Conservation (phyloP, 2,888 invertebrate species). For the Acronicta alni region DNA sequence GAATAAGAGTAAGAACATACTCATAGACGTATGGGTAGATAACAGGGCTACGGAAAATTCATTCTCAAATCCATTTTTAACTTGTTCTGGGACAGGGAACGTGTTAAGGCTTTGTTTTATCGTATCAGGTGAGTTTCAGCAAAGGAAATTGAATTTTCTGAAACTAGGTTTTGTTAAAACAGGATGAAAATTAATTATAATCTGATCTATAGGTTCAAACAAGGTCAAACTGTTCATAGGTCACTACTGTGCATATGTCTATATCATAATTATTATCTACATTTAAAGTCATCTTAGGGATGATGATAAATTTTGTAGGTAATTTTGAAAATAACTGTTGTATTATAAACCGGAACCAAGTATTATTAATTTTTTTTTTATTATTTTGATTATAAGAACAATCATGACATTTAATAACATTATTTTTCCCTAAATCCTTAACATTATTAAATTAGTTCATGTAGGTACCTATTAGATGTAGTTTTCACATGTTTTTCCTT, state of each 20-base stretch:
- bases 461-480: constrained; percentile 34
- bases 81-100: too few relatives aligned
- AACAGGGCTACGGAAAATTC: too few relatives aligned
- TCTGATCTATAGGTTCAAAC: too few relatives aligned
- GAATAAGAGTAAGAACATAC: too few relatives aligned
- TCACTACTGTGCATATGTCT: background rate
- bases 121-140: too few relatives aligned
- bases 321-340: background rate
- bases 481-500: constrained; percentile 26
- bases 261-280: background rate
- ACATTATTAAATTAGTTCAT: background rate
- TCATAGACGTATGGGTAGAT: too few relatives aligned
- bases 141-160: too few relatives aligned
- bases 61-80: too few relatives aligned
- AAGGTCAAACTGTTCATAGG: background rate
- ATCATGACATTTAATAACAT: background rate
- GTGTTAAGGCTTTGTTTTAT: too few relatives aligned
- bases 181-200: too few relatives aligned
- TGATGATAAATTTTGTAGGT: background rate
- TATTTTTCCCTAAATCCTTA: constrained; percentile 1
- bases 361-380: background rate
- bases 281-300: background rate
- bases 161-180: too few relatives aligned
- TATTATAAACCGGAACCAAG: background rate
- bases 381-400: background rate